Evolutionary conservation across 2,113 vertebrate species (phyloP).

Genomic region (Cololabis saira): DNA sequence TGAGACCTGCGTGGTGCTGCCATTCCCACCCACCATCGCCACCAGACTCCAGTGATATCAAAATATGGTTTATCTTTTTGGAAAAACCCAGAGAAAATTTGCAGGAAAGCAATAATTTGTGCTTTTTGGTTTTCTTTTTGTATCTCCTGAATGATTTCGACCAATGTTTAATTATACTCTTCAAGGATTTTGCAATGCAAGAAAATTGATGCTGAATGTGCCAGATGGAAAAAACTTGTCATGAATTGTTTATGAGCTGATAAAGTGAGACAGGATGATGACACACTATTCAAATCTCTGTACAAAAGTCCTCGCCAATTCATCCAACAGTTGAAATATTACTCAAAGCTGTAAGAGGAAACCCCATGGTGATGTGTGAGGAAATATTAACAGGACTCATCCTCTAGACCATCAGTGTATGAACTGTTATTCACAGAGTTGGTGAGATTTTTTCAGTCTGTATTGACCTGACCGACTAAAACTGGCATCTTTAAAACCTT

Average conservation of each 20-base stretch:
- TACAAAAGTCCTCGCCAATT: neutral
- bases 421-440: neutral
- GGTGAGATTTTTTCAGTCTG: neutral
- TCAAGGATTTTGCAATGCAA: neutral
- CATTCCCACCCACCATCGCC: constrained; percentile 34
- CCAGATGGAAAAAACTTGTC: too few species aligned
- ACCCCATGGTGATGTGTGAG: neutral
- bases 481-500: constrained; percentile 2
- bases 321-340: neutral
- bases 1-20: constrained; percentile 27
- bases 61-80: neutral
- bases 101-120: neutral
- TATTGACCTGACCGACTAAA: constrained; percentile 1
- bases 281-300: neutral
- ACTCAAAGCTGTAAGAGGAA: too few species aligned
- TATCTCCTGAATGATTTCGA: neutral
- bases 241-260: neutral
- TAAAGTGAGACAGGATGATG: neutral
- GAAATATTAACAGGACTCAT: neutral
- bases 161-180: neutral
- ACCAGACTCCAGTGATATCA: constrained; percentile 6
- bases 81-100: neutral
- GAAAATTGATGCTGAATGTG: neutral
- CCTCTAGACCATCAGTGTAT: neutral
- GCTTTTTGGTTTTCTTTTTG: neutral